Conservation (phyloP, 2,888 invertebrate species). For the Acheta domesticus region DNA sequence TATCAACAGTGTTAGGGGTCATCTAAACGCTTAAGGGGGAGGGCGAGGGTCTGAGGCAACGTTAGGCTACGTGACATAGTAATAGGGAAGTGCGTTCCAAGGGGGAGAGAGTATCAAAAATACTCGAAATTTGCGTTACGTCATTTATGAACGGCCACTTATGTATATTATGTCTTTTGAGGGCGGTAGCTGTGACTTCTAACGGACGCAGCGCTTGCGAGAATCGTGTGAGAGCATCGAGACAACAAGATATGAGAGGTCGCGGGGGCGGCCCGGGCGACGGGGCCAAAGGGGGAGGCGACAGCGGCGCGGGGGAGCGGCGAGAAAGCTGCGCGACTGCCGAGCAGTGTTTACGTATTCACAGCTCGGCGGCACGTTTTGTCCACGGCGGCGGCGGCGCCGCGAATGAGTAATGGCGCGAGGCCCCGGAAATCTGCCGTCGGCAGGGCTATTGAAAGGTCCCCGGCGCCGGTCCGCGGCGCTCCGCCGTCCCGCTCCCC, state of each 20-base stretch:
- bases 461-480: background rate
- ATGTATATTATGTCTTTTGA: too few relatives aligned
- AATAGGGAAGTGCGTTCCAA: too few relatives aligned
- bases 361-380: constrained; percentile 3
- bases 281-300: background rate
- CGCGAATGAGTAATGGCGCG: background rate
- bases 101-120: too few relatives aligned
- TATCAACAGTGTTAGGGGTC: too few relatives aligned
- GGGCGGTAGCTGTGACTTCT: too few relatives aligned
- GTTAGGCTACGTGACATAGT: too few relatives aligned
- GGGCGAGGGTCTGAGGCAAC: too few relatives aligned
- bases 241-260: background rate
- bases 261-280: background rate
- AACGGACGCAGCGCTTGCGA: too few relatives aligned
- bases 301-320: background rate
- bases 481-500: background rate
- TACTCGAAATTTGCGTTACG: too few relatives aligned
- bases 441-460: constrained; percentile 1
- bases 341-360: background rate
- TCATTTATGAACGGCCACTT: too few relatives aligned
- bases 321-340: background rate
- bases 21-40: too few relatives aligned
- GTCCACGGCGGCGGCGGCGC: background rate
- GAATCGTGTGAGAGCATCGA: background rate
- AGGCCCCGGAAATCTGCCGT: background rate